Evolutionary conservation across 2,797 vertebrate species (phyloP).

Genomic region (Onychomys leucogaster): DNA sequence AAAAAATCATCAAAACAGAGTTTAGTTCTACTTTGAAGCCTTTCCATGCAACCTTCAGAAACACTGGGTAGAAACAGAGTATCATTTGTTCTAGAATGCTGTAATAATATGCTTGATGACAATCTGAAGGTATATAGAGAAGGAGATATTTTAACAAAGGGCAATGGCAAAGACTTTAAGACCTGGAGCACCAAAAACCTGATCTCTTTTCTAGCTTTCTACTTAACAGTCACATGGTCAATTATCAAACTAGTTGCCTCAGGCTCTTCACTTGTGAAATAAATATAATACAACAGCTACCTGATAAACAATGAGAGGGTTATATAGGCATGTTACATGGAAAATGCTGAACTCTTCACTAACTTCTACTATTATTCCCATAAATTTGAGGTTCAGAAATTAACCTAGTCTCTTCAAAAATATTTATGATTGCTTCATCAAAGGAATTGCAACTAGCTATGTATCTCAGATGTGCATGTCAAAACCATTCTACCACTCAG

Average conservation of each 20-base stretch:
- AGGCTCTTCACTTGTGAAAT: neutral
- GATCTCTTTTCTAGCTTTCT: neutral
- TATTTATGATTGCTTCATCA: constrained; percentile 77
- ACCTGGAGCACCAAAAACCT: neutral
- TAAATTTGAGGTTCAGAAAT: constrained; percentile 45
- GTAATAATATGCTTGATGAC: neutral
- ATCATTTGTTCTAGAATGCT: neutral
- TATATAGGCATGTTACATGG: neutral
- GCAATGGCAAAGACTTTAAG: neutral
- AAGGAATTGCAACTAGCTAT: constrained; percentile 80
- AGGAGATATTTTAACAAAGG: neutral
- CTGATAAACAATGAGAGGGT: neutral
- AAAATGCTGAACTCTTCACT: constrained; percentile 18
- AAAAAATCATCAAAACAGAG: constrained; percentile 80
- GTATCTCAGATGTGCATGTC: constrained; percentile 76
- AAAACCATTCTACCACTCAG: constrained; percentile 66
- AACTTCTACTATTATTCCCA: constrained; percentile 17
- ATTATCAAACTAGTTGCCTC: neutral
- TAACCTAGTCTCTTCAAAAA: constrained; percentile 47
- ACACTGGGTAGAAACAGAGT: neutral
- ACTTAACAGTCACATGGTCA: neutral
- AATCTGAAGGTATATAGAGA: constrained; percentile 26
- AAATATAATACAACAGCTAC: neutral
- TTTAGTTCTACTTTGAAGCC: constrained; percentile 51
- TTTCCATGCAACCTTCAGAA: constrained; percentile 35